phyloP scores from a whole-genome alignment of 1,140 invertebrate genomes.

The Steinernema feltiae region DNA sequence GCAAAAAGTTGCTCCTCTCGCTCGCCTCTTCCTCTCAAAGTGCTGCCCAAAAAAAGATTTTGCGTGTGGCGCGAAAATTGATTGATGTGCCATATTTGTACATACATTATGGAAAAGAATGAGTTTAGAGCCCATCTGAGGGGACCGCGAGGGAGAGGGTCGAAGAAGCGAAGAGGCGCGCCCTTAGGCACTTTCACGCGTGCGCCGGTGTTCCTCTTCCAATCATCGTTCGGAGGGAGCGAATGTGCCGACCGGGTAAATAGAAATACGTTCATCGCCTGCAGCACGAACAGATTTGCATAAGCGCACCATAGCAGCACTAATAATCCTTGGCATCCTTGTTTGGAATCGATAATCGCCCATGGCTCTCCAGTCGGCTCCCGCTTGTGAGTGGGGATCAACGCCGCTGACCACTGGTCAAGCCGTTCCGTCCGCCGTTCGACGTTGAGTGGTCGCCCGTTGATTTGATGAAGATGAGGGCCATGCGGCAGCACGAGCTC shows the following conservation, averaged over 20 bases:
- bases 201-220: not conserved
- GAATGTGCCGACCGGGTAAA: no score
- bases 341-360: conserved; percentile 9
- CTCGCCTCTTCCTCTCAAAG: no score
- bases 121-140: conserved; percentile 1
- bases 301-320: not conserved
- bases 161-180: not conserved
- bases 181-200: not conserved
- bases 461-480: not conserved
- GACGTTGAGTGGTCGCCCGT: not conserved
- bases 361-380: not conserved
- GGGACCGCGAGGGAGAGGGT: not conserved
- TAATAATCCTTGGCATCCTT: not conserved
- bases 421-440: not conserved
- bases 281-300: conserved; percentile 1
- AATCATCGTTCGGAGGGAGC: no score
- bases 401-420: conserved; percentile 2
- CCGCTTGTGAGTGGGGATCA: not conserved
- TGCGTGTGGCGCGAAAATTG: not conserved
- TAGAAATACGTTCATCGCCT: not conserved
- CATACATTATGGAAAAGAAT: not conserved
- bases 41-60: no score
- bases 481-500: not conserved
- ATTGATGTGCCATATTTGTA: conserved; percentile 14
- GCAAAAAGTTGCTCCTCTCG: no score